Base-by-base conservation (phyloP, 2,888 invertebrate species). In the Horisme vitalbata region DNA sequence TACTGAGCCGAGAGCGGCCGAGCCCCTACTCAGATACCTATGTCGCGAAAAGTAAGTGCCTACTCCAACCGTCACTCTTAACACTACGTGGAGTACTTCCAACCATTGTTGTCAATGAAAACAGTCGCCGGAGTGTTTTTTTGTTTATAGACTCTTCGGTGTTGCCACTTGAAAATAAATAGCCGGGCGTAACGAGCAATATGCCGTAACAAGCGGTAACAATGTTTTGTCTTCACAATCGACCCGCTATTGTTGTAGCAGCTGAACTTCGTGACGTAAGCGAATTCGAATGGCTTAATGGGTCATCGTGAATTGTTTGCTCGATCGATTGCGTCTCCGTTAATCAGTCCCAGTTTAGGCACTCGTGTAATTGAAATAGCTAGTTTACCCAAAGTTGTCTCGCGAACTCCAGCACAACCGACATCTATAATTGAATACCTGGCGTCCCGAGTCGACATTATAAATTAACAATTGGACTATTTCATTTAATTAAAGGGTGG, bases 121-220 rank as follows among this genome's bases (percentile, higher is more conserved):
- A 89, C 84, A 88, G 79, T 78, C 77, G 82, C 75, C 72, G 63
- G 71, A 89, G 87, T 87, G 86, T 87, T 88, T 88, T 88, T 88
- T 87, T 89, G 87, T 89, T 86, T 89, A 86, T 86, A 71, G 75
- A 83, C 85, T 82, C 83, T 80, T 77, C 81, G 83, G 77, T 88
- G 88, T 87, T 83, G 85, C 85, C 83, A 84, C 87, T 88, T 75
- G 75, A 87, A 81, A 85, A 84, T 83, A 86, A 88, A 87, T 85
- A 89, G 81, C 79, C 56, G 65, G 68, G 71, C 76, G 79, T 84
- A 84, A 80, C 81, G 80, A 83, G 87, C 84, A 81, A 79, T 83
- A 79, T 75, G 79, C 56, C 71, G 70, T 85, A 85, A 87, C 87
- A 82, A 86, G 82, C 78, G 73, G 75, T 75, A 77, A 79, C 83